Base-by-base conservation (phyloP, 2,113 vertebrate species). In the Cyrtonyx montezumae region DNA sequence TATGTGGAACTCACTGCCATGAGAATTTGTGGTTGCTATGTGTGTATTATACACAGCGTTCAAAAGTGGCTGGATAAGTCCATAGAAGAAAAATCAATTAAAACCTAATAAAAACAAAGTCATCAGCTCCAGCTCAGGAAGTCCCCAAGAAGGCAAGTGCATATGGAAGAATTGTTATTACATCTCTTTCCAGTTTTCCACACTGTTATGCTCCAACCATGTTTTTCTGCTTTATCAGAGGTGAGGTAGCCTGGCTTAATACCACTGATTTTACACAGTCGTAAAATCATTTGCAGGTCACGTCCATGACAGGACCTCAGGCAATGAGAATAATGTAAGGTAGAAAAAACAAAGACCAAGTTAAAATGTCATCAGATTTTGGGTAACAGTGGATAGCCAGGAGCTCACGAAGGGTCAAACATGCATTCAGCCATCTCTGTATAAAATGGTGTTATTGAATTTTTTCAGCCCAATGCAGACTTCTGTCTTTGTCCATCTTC, bases 311-410 rank as follows among this genome's bases (percentile, higher is more conserved):
- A 84, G 58, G 51, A 67, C 40, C 46, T 56, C 21, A 19, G 70
- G 32, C n/a, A 55, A 76, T 30, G 25, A 48, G 73, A 74, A 9
- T 69, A 26, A 15, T 5, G 4, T 13, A 49, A 87, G 13, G 10
- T 2, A 62, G n/a, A 49, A 36, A 76, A 62, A 82, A 55, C 13
- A 55, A 3, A 0, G 0, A 23, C 32, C 23, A 25, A 2, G 0
- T 36, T 19, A 26, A 65, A 65, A 46, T 22, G 15, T 49, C 62
- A 46, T 6, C 3, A 62, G 65, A 63, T 87, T 77, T 19, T 26
- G 13, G 28, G 7, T 4, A 71, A 61, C 8, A 18, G 23, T 16
- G 4, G 13, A 22, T 26, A 42, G 13, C 22, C 23, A 16, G 23
- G 21, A 90, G 22, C 32, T 56, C 34, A 30, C 0, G 1, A 62